Evolutionary conservation across 2,113 vertebrate species (phyloP).

Genomic region (Phoxinus phoxinus): DNA sequence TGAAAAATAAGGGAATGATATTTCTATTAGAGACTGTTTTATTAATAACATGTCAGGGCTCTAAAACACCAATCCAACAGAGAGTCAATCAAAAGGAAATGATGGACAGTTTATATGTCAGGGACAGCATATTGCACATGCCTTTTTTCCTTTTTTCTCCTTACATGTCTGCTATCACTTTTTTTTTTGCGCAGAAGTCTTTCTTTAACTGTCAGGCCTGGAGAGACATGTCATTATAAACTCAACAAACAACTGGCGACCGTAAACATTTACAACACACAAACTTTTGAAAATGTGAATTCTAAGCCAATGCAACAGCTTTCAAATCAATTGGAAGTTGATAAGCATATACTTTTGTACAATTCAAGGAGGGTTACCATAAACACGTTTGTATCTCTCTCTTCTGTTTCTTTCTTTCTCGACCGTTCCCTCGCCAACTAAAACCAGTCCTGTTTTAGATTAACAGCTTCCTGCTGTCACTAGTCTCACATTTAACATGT

Average conservation of each 20-base stretch:
- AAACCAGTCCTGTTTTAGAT: neutral
- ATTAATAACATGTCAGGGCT: conserved; percentile 81
- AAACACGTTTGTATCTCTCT: neutral
- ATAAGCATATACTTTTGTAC: neutral
- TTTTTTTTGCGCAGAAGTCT: conserved; percentile 23
- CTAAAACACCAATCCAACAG: conserved; percentile 76
- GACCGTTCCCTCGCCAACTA: neutral
- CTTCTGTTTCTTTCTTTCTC: neutral
- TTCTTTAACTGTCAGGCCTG: conserved; percentile 17
- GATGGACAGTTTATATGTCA: conserved; percentile 70
- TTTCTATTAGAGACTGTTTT: conserved; percentile 85
- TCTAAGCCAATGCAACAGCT: neutral
- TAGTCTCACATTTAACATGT: no score
- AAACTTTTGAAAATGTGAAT: neutral
- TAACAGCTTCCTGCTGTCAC: no score
- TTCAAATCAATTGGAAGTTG: neutral
- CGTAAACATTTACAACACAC: neutral
- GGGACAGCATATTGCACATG: conserved; percentile 59
- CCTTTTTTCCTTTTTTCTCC: conserved; percentile 48
- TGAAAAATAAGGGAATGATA: conserved; percentile 85
- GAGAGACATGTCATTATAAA: neutral
- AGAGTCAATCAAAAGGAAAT: conserved; percentile 72
- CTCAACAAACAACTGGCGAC: neutral
- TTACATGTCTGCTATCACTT: conserved; percentile 5
- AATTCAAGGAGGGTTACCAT: neutral